Conservation (phyloP, 1,140 invertebrate genomes). For the Reticulitermes speratus region DNA sequence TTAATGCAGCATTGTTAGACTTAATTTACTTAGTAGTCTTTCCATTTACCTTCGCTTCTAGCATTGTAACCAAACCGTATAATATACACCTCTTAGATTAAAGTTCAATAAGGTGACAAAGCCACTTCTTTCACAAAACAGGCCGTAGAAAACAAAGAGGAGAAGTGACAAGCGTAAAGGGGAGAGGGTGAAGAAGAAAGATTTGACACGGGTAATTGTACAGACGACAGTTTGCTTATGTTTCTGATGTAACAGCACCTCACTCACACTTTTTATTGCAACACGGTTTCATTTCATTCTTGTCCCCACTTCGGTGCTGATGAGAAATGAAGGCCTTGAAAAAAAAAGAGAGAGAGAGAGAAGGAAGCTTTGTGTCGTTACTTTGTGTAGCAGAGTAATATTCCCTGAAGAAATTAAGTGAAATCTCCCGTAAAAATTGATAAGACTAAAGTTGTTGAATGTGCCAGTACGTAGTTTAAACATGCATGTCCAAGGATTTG, state of each 20-base stretch:
- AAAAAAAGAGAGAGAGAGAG: not conserved
- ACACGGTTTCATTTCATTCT: conserved; percentile 13
- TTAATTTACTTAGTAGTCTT: too few species aligned
- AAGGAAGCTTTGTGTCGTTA: not conserved
- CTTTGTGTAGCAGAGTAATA: not conserved
- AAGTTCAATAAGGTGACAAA: not conserved
- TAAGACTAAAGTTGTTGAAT: not conserved
- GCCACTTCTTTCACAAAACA: not conserved
- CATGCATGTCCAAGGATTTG: not conserved
- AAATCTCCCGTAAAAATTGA: not conserved
- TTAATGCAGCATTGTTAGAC: too few species aligned
- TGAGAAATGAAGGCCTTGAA: conserved; percentile 12
- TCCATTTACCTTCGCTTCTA: too few species aligned
- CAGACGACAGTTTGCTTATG: not conserved
- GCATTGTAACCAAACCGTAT: too few species aligned
- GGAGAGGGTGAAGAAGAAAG: not conserved
- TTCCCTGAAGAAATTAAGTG: conserved; percentile 19
- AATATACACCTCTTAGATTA: not conserved
- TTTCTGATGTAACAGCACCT: conserved; percentile 25
- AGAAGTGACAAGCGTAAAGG: not conserved
- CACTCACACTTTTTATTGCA: not conserved
- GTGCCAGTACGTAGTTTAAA: not conserved
- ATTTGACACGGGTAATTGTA: conserved; percentile 24
- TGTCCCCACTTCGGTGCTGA: conserved; percentile 19
- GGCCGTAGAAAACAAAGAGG: not conserved